Evolutionary conservation across 2,888 invertebrate species (phyloP), one percentile per base, ranked within the genome.

Genomic region (Glomeris marginata): DNA sequence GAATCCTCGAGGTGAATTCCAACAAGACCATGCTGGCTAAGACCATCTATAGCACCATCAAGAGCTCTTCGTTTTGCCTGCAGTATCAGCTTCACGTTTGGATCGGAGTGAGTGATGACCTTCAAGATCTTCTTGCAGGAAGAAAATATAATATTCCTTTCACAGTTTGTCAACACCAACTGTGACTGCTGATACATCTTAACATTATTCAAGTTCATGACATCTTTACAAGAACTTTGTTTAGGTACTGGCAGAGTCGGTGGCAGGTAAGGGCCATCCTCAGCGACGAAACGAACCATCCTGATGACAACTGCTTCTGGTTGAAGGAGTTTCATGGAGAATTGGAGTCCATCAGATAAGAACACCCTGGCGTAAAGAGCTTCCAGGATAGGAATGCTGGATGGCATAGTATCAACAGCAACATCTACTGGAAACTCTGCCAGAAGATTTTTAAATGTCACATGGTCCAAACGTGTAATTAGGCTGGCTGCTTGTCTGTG

Each of bases 401-500:
- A 84, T 1, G 91, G 91, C 66, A 91, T 71, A 2, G 87, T 82
- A 59, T 90, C 90, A n/a, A 90, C 78, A 58, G 91, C 72, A 57
- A 87, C 71, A 64, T 90, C 90, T 47, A 90, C 75, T 0, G 91
- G 91, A 55, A 91, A 71, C 56, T 88, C 88, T 1, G 64, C 58
- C 37, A 72, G 57, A 50, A 60, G 60, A 2, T 79, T 77, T 55
- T 81, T 80, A 58, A 91, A 73, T 2, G 87, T 86, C 1, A 81
- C 80, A 38, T 81, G 78, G 3, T 84, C 85, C 16, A 91, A 71
- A 41, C 85, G 74, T 41, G 81, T 77, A 55, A 92, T 74, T 51
- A 90, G 81, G 41, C 81, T 79, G 0, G 90, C 87, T 5, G 90
- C 90, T 64, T 91, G 91, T n/a, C 85, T 72, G 65, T 84, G 90